These are phyloP conservation scores for Calephelis perditalis DNA, from an alignment of 2,888 invertebrate genomes.

Conservation along the genomic window DNA sequence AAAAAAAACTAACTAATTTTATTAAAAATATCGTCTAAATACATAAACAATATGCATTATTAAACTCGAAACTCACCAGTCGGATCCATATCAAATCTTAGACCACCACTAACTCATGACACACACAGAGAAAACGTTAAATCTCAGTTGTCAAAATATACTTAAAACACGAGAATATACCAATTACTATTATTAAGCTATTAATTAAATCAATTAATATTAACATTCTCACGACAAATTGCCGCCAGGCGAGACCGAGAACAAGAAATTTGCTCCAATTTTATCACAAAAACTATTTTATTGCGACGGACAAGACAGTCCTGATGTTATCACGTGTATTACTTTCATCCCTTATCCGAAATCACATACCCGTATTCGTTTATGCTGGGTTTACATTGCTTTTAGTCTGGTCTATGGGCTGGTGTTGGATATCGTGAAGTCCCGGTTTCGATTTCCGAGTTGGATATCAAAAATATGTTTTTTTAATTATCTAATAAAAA, in stretches of 20 bases:
- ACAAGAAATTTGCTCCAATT: slow-evolving; percentile 71
- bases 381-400: slow-evolving; percentile 47
- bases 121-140: not conserved
- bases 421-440: no score
- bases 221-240: slow-evolving; percentile 56
- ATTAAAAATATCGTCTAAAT: no score
- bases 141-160: not conserved
- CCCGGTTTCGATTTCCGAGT: no score
- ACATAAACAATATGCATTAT: no score
- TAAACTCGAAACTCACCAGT: no score
- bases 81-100: no score
- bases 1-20: no score
- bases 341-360: slow-evolving; percentile 71
- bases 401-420: not conserved
- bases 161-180: slow-evolving; percentile 10
- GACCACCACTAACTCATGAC: no score
- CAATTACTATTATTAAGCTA: not conserved
- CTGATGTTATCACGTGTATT: slow-evolving; percentile 69
- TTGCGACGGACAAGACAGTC: slow-evolving; percentile 65
- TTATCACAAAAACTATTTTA: slow-evolving; percentile 60
- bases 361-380: slow-evolving; percentile 47
- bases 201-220: no score
- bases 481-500: no score
- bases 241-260: slow-evolving; percentile 55
- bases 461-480: no score